Evolutionary conservation across 37 sponge, comb jelly and placozoan species (phyloP).

Genomic region (Aplysina aerophoba): DNA sequence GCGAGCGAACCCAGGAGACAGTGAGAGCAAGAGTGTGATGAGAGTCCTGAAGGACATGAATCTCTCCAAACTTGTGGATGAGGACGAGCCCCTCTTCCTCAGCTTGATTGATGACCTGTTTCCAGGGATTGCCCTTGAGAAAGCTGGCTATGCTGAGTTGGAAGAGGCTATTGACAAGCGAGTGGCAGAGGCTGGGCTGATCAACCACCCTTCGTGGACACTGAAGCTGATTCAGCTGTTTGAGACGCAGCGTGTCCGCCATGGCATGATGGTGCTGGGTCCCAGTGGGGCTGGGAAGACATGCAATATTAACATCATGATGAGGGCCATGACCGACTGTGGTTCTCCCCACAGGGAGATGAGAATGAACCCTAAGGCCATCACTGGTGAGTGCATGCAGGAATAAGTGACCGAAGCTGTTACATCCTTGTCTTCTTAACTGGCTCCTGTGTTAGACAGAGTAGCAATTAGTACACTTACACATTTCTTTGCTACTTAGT

Average conservation of each 20-base stretch:
- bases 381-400: conserved; percentile 71
- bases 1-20: conserved; percentile 85
- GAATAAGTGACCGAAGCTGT: too few species aligned
- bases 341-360: conserved; percentile 92
- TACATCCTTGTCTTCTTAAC: too few species aligned
- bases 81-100: conserved; percentile 99
- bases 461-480: too few species aligned
- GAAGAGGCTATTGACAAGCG: conserved; percentile 91
- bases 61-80: conserved; percentile 98
- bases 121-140: conserved; percentile 91
- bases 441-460: too few species aligned
- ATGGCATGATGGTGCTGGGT: conserved; percentile 98
- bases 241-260: conserved; percentile 97
- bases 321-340: conserved; percentile 96
- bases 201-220: conserved; percentile 96
- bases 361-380: conserved; percentile 99
- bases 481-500: too few species aligned
- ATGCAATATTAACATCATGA: conserved; percentile 89
- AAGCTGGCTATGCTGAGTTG: conserved; percentile 88
- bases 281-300: conserved; percentile 98
- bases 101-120: conserved; percentile 97
- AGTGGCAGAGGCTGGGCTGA: conserved; percentile 82
- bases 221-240: conserved; percentile 98
- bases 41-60: conserved; percentile 98
- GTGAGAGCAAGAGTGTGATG: conserved; percentile 97